Evolutionary conservation across 2,113 vertebrate genomes (phyloP).

Genomic region (Pelmatolapia mariae): DNA sequence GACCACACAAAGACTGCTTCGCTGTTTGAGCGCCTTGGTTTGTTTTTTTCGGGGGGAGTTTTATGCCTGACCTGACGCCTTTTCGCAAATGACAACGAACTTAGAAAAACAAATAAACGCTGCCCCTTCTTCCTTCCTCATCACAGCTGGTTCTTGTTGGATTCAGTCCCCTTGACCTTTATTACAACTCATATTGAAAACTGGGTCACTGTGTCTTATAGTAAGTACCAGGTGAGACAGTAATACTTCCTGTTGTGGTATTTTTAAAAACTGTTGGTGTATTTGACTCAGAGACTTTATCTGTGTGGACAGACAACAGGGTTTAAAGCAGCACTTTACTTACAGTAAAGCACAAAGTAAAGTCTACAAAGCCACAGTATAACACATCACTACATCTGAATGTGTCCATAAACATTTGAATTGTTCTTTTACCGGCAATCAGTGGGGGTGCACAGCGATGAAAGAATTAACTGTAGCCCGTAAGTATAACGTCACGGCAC

Average conservation of each 20-base stretch:
- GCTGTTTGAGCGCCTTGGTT: background rate
- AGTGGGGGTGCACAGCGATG: background rate
- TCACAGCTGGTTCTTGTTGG: conserved; percentile 53
- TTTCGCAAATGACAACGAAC: conserved; percentile 32
- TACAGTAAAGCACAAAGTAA: background rate
- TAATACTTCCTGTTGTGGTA: conserved; percentile 11
- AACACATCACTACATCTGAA: background rate
- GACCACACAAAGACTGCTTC: background rate
- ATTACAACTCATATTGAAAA: background rate
- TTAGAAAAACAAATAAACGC: conserved; percentile 11
- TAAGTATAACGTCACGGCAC: background rate
- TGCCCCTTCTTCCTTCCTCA: conserved; percentile 1
- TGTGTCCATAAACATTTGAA: background rate
- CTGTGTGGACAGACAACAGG: background rate
- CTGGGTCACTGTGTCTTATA: conserved; percentile 38
- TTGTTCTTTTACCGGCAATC: background rate
- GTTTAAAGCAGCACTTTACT: background rate
- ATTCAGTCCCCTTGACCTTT: conserved; percentile 1
- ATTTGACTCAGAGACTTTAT: background rate
- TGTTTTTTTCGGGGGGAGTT: background rate
- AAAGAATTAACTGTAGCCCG: background rate
- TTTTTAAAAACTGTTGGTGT: background rate
- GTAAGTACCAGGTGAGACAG: conserved; percentile 26
- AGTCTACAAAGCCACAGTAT: background rate
- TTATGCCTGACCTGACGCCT: background rate